Evolutionary conservation across 2,113 vertebrate species (phyloP).

Genomic region (Corythoichthys intestinalis): DNA sequence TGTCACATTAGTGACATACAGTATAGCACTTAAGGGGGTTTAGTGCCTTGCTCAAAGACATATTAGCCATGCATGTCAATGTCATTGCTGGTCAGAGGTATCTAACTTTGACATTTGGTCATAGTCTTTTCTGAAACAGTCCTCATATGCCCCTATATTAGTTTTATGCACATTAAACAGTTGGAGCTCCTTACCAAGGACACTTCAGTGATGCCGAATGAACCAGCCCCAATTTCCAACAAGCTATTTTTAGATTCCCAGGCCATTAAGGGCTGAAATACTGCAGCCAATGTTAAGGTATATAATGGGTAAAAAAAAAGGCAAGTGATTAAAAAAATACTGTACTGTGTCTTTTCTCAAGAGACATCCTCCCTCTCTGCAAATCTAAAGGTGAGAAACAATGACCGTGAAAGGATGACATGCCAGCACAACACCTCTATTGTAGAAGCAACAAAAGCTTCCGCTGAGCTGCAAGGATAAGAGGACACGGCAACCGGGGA

Average conservation of each 20-base stretch:
- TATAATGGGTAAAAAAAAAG: background rate
- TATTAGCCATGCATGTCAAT: background rate
- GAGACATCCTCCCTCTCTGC: conserved; percentile 44
- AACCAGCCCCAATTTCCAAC: background rate
- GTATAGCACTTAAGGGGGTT: background rate
- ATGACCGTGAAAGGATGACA: conserved; percentile 67
- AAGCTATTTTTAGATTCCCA: background rate
- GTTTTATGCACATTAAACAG: background rate
- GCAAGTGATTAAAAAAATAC: conserved; percentile 22
- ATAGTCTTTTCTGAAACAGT: background rate
- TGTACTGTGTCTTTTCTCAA: conserved; percentile 26
- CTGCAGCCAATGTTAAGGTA: background rate
- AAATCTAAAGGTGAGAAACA: conserved; percentile 64
- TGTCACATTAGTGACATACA: background rate
- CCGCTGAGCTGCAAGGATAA: conserved; percentile 62
- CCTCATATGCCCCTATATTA: background rate
- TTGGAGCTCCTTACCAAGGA: background rate
- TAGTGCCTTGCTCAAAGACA: background rate
- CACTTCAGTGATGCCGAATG: background rate
- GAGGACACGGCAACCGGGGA: conserved; percentile 60
- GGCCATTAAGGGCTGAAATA: background rate
- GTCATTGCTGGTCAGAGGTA: background rate
- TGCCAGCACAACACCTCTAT: conserved; percentile 56
- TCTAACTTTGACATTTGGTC: background rate
- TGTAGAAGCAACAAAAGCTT: conserved; percentile 61